These are phyloP conservation scores for Aleiodes alternator DNA, from an alignment of 2,888 invertebrate species.

Conservation along the genomic window DNA sequence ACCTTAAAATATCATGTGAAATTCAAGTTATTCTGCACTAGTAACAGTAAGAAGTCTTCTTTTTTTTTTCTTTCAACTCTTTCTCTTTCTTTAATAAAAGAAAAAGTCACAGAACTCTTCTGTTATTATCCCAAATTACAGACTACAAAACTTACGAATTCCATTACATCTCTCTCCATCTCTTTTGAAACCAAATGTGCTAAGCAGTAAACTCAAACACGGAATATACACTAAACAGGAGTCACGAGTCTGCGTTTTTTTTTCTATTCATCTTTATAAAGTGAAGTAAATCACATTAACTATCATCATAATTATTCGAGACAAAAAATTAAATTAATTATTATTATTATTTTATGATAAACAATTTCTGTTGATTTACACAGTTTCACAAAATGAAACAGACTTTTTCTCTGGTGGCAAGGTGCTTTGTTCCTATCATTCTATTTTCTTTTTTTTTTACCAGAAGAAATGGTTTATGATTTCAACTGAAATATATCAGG, in stretches of 20 bases:
- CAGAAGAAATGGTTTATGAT: neutral
- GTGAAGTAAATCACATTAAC: neutral
- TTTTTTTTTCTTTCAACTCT: neutral
- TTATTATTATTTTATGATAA: too few species aligned
- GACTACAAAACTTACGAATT: conserved; percentile 45
- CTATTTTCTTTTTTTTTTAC: conserved; percentile 1
- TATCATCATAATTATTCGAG: conserved; percentile 2
- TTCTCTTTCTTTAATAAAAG: conserved; percentile 10
- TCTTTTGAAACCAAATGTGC: conserved; percentile 51
- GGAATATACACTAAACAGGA: conserved; percentile 37
- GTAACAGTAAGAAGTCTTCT: neutral
- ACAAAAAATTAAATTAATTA: too few species aligned
- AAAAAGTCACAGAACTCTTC: conserved; percentile 20
- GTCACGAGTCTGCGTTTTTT: conserved; percentile 44
- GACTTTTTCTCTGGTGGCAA: too few species aligned
- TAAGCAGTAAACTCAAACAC: conserved; percentile 37
- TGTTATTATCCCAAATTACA: conserved; percentile 62
- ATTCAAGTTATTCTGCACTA: neutral
- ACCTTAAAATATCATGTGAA: neutral
- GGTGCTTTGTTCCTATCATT: neutral
- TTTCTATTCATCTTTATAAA: conserved; percentile 10
- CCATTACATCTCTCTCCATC: conserved; percentile 44
- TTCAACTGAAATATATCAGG: neutral
- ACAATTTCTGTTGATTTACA: too few species aligned
- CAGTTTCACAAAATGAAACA: too few species aligned